Evolutionary conservation across 2,888 invertebrate genomes (phyloP).

Genomic region (Sarcophaga carnaria): DNA sequence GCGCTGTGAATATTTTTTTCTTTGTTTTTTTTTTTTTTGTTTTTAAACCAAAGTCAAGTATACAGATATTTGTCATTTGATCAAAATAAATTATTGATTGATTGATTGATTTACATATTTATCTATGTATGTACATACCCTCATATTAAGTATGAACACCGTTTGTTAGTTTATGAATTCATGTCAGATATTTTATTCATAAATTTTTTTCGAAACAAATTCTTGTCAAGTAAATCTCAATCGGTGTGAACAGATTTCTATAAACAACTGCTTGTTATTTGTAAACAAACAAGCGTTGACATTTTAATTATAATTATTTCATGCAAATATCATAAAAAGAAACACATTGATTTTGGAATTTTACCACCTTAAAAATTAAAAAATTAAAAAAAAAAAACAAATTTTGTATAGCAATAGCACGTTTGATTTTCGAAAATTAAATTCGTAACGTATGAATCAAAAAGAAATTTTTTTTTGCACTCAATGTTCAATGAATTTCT

Average conservation of each 20-base stretch:
- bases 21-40: not conserved
- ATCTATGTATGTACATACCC: not conserved
- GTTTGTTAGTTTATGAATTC: conserved; percentile 50
- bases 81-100: conserved; percentile 41
- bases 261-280: conserved; percentile 37
- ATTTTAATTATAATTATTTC: conserved; percentile 54
- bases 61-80: too few species aligned
- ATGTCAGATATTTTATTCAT: conserved; percentile 54
- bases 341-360: conserved; percentile 34
- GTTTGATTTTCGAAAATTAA: too few species aligned
- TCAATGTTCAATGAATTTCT: too few species aligned
- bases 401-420: too few species aligned
- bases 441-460: too few species aligned
- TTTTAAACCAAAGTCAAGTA: too few species aligned
- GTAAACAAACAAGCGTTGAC: conserved; percentile 36
- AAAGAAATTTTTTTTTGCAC: too few species aligned
- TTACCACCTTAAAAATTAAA: too few species aligned
- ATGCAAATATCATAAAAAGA: conserved; percentile 62
- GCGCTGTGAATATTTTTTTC: conserved; percentile 48
- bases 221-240: conserved; percentile 65
- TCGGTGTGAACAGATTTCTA: conserved; percentile 21
- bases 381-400: too few species aligned
- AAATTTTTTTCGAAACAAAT: conserved; percentile 41
- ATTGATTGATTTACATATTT: conserved; percentile 56
- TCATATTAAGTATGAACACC: not conserved